These are phyloP conservation scores for Eulemur rubriventer DNA, from an alignment of 2,797 vertebrate genomes.

Conservation along the genomic window DNA sequence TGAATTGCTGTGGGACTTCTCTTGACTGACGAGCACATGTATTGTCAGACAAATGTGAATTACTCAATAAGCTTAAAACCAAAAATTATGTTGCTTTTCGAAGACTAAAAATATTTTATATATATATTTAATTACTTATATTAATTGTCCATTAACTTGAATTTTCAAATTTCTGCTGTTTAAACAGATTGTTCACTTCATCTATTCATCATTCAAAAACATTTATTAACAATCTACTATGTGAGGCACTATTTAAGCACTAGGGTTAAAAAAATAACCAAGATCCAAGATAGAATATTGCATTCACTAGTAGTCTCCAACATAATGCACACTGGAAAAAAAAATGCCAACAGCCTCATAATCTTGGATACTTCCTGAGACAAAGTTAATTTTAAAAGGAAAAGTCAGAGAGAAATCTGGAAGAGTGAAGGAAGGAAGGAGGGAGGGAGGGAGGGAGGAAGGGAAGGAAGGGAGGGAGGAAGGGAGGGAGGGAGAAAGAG, in stretches of 20 bases:
- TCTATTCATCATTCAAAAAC: background rate
- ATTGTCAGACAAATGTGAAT: background rate
- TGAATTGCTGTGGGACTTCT: background rate
- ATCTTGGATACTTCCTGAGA: background rate
- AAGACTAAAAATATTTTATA: background rate
- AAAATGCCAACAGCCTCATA: background rate
- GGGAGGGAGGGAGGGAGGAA: no score
- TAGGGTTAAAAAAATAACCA: background rate
- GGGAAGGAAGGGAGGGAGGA: accelerated
- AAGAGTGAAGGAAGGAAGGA: no score
- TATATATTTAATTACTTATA: background rate
- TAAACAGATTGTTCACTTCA: background rate
- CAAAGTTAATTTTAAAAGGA: background rate
- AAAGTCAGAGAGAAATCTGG: background rate
- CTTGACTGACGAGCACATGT: background rate
- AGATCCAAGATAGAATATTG: background rate
- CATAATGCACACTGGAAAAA: background rate
- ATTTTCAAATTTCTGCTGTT: background rate
- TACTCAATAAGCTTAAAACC: background rate
- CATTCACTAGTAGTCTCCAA: background rate
- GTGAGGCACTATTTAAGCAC: background rate
- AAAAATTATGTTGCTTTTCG: background rate
- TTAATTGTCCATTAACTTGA: background rate
- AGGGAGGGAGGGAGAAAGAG: accelerated
- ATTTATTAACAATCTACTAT: background rate